These are phyloP conservation scores for Drosophila elegans DNA, from an alignment of 1,140 invertebrate genomes.

Conservation along the genomic window DNA sequence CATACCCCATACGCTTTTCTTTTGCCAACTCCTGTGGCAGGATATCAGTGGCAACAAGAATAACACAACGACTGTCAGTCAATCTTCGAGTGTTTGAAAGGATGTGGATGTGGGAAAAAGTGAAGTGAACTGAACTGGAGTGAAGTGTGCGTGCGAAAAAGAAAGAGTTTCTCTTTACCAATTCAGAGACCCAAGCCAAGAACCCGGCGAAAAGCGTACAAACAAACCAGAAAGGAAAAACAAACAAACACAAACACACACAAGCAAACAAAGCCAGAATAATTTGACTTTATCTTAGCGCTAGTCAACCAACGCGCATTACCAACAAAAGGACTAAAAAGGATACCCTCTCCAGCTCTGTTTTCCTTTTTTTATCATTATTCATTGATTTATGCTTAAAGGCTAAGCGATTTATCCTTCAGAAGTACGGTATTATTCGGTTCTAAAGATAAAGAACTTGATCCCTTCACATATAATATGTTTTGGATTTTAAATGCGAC, in stretches of 20 bases:
- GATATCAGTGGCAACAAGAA: conserved; percentile 7
- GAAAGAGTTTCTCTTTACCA: conserved; percentile 15
- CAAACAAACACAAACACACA: conserved; percentile 5
- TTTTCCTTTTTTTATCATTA: neutral
- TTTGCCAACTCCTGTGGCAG: conserved; percentile 1
- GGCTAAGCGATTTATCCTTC: neutral
- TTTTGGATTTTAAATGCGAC: no score
- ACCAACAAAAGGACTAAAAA: conserved; percentile 4
- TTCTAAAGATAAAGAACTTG: no score
- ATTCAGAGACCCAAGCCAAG: conserved; percentile 10
- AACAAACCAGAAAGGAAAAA: conserved; percentile 10
- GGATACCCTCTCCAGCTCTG: neutral
- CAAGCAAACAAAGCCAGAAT: conserved; percentile 42
- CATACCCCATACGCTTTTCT: neutral
- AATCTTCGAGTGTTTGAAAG: conserved; percentile 33
- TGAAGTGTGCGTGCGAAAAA: conserved; percentile 18
- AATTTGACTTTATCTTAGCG: conserved; percentile 75
- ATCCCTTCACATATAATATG: no score
- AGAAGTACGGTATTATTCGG: neutral
- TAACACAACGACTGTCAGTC: conserved; percentile 50
- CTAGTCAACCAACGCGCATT: conserved; percentile 65
- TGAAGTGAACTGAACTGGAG: neutral
- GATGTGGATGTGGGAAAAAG: conserved; percentile 1
- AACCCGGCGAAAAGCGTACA: conserved; percentile 19
- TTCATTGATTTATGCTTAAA: conserved; percentile 21